A percentile compares a stretch with the other conserved stretches of the same genome.
These are phyloP conservation scores for Drosophila carrolli DNA, from an alignment of 1,140 invertebrate species.

Conservation along the genomic window DNA sequence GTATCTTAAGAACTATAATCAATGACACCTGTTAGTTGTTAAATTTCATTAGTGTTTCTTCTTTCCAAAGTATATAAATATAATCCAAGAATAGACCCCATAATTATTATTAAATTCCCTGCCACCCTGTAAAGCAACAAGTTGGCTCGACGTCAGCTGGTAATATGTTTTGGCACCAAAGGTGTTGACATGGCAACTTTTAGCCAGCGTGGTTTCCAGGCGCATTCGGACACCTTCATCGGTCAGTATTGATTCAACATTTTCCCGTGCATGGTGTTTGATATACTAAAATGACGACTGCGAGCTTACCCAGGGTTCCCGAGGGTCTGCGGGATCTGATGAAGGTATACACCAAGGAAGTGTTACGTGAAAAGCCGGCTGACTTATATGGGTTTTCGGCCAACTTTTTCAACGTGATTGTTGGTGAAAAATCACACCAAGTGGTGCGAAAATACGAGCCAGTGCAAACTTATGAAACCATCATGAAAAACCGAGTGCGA, in stretches of 20 bases:
- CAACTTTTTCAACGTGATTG: constrained; percentile 84
- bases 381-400: constrained; percentile 86
- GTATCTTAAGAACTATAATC: too few relatives aligned
- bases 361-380: constrained; percentile 85
- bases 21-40: neutral
- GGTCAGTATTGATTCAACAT: constrained; percentile 74
- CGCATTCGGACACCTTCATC: constrained; percentile 25
- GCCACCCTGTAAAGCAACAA: constrained; percentile 17
- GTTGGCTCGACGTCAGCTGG: constrained; percentile 29
- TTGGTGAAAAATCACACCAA: constrained; percentile 76
- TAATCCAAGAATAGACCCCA: constrained; percentile 12
- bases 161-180: constrained; percentile 52
- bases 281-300: constrained; percentile 54
- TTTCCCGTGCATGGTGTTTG: constrained; percentile 34
- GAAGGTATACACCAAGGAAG: constrained; percentile 86
- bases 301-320: constrained; percentile 85
- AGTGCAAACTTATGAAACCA: constrained; percentile 61
- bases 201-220: constrained; percentile 39
- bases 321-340: constrained; percentile 85
- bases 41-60: neutral
- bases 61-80: neutral
- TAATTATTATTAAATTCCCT: neutral
- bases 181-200: constrained; percentile 68
- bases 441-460: constrained; percentile 53
- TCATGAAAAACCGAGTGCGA: constrained; percentile 57